Evolutionary conservation across 2,888 invertebrate genomes (phyloP).

Genomic region (Patella depressa): DNA sequence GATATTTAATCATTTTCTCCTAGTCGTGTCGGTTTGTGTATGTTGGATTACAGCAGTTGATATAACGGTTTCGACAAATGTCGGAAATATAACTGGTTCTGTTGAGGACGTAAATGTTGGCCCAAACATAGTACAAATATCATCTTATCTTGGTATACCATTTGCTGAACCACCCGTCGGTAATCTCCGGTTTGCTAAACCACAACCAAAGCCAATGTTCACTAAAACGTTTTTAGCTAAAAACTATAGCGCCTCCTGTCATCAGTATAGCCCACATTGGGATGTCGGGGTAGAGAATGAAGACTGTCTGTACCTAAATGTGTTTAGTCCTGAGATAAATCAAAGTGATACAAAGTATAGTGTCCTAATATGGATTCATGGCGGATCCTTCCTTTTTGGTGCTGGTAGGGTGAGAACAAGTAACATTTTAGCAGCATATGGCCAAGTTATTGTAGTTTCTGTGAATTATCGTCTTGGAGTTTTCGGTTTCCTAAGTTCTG

Average conservation of each 20-base stretch:
- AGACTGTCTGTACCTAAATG: slow-evolving; percentile 52
- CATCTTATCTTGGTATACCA: neutral
- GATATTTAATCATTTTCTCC: too few relatives aligned
- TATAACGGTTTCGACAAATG: neutral
- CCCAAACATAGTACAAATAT: neutral
- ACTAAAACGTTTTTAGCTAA: slow-evolving; percentile 34
- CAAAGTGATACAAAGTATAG: slow-evolving; percentile 22
- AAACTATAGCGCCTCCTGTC: slow-evolving; percentile 40
- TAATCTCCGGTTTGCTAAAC: neutral
- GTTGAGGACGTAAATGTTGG: neutral
- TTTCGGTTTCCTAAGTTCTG: slow-evolving; percentile 53
- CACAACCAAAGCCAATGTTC: slow-evolving; percentile 20
- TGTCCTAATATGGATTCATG: slow-evolving; percentile 49
- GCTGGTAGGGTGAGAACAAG: slow-evolving; percentile 23
- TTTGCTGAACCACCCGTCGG: neutral
- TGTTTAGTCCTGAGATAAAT: slow-evolving; percentile 42
- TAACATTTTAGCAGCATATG: slow-evolving; percentile 28
- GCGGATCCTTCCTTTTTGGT: slow-evolving; percentile 45
- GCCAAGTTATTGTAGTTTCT: slow-evolving; percentile 47
- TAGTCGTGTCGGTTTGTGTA: too few relatives aligned
- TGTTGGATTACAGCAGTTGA: too few relatives aligned
- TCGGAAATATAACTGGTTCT: neutral
- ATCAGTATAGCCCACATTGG: slow-evolving; percentile 28
- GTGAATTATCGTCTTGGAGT: slow-evolving; percentile 50
- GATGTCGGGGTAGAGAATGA: slow-evolving; percentile 9